Evolutionary conservation across 2,797 vertebrate species (phyloP), one percentile per base, ranked within the genome.

Genomic region (Spatula clypeata): DNA sequence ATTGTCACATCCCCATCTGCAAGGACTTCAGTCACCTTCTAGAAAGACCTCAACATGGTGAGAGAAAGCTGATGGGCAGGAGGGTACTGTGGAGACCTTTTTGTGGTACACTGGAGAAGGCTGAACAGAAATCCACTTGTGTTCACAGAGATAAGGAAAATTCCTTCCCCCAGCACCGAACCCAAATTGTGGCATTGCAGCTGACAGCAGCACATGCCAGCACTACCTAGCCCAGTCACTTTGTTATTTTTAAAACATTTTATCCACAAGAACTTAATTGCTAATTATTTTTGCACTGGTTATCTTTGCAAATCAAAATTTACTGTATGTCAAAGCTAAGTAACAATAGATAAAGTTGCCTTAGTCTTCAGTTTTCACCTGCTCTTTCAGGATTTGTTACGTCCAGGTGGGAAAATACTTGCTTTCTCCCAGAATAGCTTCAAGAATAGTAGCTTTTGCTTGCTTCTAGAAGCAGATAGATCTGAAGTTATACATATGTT

Each of bases 251-350:
- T 16, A 32, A 65, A 65, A 66, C 21, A 19, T 69, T 91, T 84
- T 81, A 79, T 20, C 23, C 58, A 65, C 2, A 9, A 62, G 70
- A 84, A 86, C 55, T 40, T 36, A 86, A 86, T 20, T 24, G 60
- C 51, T 72, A 72, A 69, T 65, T 62, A 21, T 51, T 93, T 91
- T 69, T 85, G 70, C 24, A 49, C 55, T 72, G 71, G 65, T 65
- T 62, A 27, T 51, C 92, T 91, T 72, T 85, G 66, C 54, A 88
- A 90, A 92, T 75, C 20, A 69, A 29, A 93, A 66, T 62, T 40
- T 72, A 55, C 26, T 40, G 51, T 29, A 66, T 42, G 45, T 81
- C 49, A 64, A 73, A 40, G 23, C 18, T 27, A 85, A 54, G 66
- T 40, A 32, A 45, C 40, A 79, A 80, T 6, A 76, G 5, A 31